Conservation (phyloP, 2,113 vertebrate species). For the Sinocyclocheilus grahami region DNA sequence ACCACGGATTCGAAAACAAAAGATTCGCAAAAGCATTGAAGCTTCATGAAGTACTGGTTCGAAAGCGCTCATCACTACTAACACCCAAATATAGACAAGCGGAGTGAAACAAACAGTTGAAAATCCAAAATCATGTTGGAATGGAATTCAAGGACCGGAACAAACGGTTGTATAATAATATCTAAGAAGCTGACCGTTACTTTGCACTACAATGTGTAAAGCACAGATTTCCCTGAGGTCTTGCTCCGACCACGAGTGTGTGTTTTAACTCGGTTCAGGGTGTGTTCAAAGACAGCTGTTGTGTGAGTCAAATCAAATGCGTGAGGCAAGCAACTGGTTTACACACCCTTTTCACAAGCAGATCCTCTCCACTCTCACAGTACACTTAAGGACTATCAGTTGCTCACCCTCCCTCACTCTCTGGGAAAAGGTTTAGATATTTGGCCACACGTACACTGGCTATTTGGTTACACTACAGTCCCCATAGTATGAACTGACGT, state of each 20-base stretch:
- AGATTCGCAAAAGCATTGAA: too few species aligned
- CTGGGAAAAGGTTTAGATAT: constrained; percentile 30
- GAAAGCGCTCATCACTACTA: too few species aligned
- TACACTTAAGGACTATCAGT: constrained; percentile 30
- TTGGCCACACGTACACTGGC: constrained; percentile 19
- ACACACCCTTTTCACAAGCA: constrained; percentile 65
- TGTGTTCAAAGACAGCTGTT: constrained; percentile 76
- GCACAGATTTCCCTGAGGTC: background rate
- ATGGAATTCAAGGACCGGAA: background rate
- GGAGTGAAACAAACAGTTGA: background rate
- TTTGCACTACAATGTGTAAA: too few species aligned
- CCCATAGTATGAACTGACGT: background rate
- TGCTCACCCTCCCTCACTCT: constrained; percentile 29
- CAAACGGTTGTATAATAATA: background rate
- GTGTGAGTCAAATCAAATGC: constrained; percentile 72
- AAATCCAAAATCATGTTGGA: too few species aligned
- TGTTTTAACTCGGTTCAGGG: constrained; percentile 57
- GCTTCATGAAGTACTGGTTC: too few species aligned
- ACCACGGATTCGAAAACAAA: too few species aligned
- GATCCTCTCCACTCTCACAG: constrained; percentile 32
- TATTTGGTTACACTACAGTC: constrained; percentile 23
- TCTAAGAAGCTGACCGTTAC: background rate
- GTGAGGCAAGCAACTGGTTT: constrained; percentile 65
- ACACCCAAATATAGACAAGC: background rate
- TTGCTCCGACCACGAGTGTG: constrained; percentile 31